Evolutionary conservation across 2,113 vertebrate genomes (phyloP), one percentile per base, ranked within the genome.

Genomic region (Perca schrenkii): DNA sequence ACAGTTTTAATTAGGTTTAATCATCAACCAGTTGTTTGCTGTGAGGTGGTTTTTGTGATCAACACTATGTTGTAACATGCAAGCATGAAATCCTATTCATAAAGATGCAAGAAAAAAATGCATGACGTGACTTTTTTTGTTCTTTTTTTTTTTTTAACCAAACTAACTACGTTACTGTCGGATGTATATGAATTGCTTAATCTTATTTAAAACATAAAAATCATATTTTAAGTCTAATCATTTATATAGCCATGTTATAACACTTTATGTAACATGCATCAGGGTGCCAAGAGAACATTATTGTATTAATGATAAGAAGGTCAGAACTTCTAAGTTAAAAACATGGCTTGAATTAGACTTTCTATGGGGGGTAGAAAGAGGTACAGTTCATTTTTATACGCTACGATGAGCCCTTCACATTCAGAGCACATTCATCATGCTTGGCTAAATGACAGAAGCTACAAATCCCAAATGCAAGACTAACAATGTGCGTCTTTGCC

Each of bases 1-100:
- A 57, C 4, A 16, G 14, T 36, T 66, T 36, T 47, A 79, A 87
- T 56, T 72, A 13, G 76, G 63, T 73, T 64, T 78, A 60, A 63
- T 66, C 54, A 70, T 40, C 25, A 77, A 61, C 1, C 8, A 19
- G 28, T 69, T 72, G 66, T 63, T 19, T 63, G 43, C 4, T 43
- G 19, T 31, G 16, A 34, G 47, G 47, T 22, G 43, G 16, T 16
- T n/a, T 68, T 64, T 64, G 22, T 43, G 1, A 46, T 40, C 40
- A 64, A 6, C 56, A 58, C 2, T 2, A n/a, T 28, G 34, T 6
- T 34, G 6, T 6, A 19, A 47, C 66, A 1, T 6, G 16, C 31
- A 65, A 64, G 11, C 15, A 46, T 17, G 14, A 54, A 8, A 46
- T 67, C 43, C 72, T 16, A 61, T 25, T 19, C 11, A 50, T 22